phyloP scores from a whole-genome alignment of 64 coral and sea anemone genomes.

The Platygyra sinensis region DNA sequence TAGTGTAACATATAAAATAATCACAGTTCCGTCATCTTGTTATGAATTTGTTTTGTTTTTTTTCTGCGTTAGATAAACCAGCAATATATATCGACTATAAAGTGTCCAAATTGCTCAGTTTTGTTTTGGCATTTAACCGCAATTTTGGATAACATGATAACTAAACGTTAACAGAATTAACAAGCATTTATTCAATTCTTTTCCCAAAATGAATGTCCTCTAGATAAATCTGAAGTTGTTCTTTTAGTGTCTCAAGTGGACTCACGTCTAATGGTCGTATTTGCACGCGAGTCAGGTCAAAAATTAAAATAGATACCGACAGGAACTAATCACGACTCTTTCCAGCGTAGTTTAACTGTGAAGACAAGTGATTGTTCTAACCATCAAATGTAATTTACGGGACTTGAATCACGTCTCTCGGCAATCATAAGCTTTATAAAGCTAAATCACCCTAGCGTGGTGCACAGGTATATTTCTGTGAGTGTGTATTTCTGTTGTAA shows the following conservation, averaged over 20 bases:
- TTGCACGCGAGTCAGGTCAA: not conserved
- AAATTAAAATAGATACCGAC: conserved; percentile 2
- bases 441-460: not conserved
- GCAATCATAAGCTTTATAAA: not conserved
- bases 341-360: not conserved
- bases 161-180: not conserved
- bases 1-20: not conserved
- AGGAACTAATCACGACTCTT: not conserved
- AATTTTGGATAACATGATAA: not conserved
- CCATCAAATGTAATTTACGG: not conserved
- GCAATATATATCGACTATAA: not conserved
- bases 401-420: not conserved
- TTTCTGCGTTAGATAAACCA: not conserved
- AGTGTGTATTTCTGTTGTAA: conserved; percentile 7
- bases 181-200: not conserved
- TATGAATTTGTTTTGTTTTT: not conserved
- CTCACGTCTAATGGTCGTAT: conserved; percentile 9
- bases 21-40: not conserved
- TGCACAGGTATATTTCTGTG: not conserved
- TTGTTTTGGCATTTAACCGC: not conserved
- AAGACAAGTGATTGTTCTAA: not conserved
- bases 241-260: conserved; percentile 33
- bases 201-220: not conserved
- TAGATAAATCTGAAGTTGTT: conserved; percentile 6
- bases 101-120: not conserved